Base-by-base conservation (phyloP, 2,113 vertebrate genomes). In the Microcebus lehilahytsara region DNA sequence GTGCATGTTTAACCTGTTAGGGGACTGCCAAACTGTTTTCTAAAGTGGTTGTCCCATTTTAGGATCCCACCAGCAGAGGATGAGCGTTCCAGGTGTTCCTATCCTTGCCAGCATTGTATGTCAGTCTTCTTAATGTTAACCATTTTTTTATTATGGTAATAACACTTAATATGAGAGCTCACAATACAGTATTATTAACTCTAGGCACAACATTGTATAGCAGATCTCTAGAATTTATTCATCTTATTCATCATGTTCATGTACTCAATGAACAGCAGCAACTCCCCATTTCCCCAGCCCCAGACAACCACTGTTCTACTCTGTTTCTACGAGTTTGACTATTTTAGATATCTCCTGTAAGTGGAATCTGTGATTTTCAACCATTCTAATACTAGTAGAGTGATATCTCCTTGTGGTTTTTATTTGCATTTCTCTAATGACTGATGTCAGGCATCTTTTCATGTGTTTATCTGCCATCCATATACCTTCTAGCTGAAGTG, bases 371-470 rank as follows among this genome's bases (percentile, higher is more conserved):
- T 72, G 53, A 23, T 53, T 72, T 13, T 53, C 71, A 84, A 14
- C 30, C 37, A 30, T 90, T 71, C 32, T 85, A 46, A 46, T 46
- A 80, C 53, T 53, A 56, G 51, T 46, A n/a, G 46, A 37, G 78
- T 93, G 72, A 27, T 42, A 71, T 72, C 53, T 13, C 16, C 27
- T n/a, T 66, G 10, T 87, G 58, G 56, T 75, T 95, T 97, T 69
- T 64, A 85, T 85, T 78, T 92, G 53, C n/a, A 37, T 80, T 88
- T 89, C 34, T 79, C 53, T 94, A 27, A 32, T 78, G 85, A 81
- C 71, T 67, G 30, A 53, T 94, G 25, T 58, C 2, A 0, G 25
- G 11, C 23, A 9, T 84, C 37, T 85, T 95, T 84, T 91, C 40
- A 49, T 75, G 11, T 85, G 8, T 80, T 86, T 66, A 20, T 87